Conservation (phyloP, 2,113 vertebrate genomes). For the Campylomormyrus tamandua region DNA sequence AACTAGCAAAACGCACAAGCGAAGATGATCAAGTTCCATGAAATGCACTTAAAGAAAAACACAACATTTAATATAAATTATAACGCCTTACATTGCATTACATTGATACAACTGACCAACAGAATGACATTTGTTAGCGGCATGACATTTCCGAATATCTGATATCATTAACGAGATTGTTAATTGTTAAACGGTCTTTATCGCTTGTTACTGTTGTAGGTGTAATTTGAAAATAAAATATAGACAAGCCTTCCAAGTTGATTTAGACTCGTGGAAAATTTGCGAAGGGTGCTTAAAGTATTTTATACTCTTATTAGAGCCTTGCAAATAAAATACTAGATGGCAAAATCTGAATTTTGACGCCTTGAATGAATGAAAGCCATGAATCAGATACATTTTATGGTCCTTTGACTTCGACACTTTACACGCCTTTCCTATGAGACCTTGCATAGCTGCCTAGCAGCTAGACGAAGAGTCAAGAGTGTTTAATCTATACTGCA, state of each 20-base stretch:
- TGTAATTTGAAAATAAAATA: background rate
- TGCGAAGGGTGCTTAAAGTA: background rate
- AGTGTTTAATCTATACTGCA: background rate
- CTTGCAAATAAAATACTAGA: background rate
- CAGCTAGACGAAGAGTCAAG: background rate
- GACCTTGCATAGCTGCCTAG: background rate
- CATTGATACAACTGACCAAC: background rate
- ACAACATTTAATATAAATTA: background rate
- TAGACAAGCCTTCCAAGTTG: background rate
- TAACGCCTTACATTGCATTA: background rate
- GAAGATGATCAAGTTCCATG: background rate
- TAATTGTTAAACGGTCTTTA: background rate
- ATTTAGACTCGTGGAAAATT: background rate
- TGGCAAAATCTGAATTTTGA: background rate
- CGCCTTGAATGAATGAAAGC: background rate
- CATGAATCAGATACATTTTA: background rate
- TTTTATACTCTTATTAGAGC: background rate
- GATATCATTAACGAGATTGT: background rate
- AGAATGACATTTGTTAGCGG: background rate
- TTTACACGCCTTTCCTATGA: background rate
- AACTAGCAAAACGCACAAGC: background rate
- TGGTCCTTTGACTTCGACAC: background rate
- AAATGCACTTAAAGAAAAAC: background rate
- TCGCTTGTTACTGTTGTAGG: background rate
- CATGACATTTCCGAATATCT: background rate